A percentile compares a stretch with the other conserved stretches of the same genome.
phyloP scores from a whole-genome alignment of 2,113 vertebrate species.

The Choloepus hoffmanni region DNA sequence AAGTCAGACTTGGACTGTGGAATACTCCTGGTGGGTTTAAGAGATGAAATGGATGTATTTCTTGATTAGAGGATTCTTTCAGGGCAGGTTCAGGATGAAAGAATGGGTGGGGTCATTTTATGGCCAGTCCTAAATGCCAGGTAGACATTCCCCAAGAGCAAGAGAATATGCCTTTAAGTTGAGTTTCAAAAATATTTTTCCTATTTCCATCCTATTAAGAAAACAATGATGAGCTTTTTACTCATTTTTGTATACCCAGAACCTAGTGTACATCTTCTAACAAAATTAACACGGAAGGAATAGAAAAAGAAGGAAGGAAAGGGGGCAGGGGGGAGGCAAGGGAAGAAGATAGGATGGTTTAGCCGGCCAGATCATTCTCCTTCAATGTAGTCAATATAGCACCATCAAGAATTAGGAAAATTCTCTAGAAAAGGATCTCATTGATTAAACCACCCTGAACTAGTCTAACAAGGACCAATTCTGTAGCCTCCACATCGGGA shows the following conservation, averaged over 20 bases:
- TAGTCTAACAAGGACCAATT: not conserved
- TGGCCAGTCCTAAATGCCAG: not conserved
- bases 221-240: not conserved
- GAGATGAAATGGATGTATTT: not conserved
- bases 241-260: not conserved
- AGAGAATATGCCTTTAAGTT: not conserved
- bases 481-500: not conserved
- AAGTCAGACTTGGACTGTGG: not conserved
- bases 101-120: not conserved
- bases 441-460: not conserved
- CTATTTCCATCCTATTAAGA: not conserved
- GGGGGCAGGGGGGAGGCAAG: not conserved
- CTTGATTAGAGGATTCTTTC: not conserved
- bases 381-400: not conserved
- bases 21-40: not conserved
- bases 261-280: slow-evolving; percentile 20
- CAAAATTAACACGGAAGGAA: not conserved
- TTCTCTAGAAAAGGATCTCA: not conserved
- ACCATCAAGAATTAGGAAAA: not conserved
- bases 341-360: not conserved
- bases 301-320: not conserved
- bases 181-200: not conserved
- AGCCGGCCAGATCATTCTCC: not conserved
- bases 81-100: not conserved
- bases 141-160: not conserved